Evolutionary conservation across 2,797 vertebrate genomes (phyloP), one percentile per base, ranked within the genome.

Genomic region (Phrynocephalus guinanensis): DNA sequence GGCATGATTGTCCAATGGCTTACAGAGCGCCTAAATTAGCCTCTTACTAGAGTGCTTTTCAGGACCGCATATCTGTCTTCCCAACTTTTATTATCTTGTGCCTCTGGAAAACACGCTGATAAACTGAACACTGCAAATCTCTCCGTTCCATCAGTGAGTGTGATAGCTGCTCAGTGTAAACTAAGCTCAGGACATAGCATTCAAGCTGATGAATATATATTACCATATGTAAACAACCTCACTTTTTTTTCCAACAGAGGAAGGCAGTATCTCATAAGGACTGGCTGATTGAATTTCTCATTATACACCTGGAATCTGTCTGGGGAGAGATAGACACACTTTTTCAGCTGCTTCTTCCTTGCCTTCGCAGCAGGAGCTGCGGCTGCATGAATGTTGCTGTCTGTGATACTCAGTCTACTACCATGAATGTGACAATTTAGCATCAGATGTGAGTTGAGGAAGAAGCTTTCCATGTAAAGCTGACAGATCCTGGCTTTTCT

Each of bases 401-500:
- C 3, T 63, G 38, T 88, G 85, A 90, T 94, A 89, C 9, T 89
- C 72, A 87, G 3, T 26, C 15, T 70, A 73, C 44, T 88, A 63
- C 33, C 72, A 89, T 13, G 89, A 87, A 79, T 60, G 82, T 90
- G 83, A 11, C 28, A 87, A 83, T 50, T 90, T 44, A 91, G 56
- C 86, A 78, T 48, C 60, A 86, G 86, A 91, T 6, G 77, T 79
- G 70, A 87, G 82, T 26, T 20, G 5, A 83, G 16, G 5, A 79
- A 15, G 28, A 90, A 86, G 18, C 15, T 86, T 20, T 15, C 83
- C 1, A 52, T 71, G 68, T 77, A 71, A 26, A 89, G 7, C 1
- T 15, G 1, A 76, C 48, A 28, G 33, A 3, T 30, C 3, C 22
- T 87, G 50, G 1, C 22, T 87, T 92, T 91, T 73, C 86, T 75